Conservation (phyloP, 2,797 vertebrate genomes). For the Corythornis leucogaster region DNA sequence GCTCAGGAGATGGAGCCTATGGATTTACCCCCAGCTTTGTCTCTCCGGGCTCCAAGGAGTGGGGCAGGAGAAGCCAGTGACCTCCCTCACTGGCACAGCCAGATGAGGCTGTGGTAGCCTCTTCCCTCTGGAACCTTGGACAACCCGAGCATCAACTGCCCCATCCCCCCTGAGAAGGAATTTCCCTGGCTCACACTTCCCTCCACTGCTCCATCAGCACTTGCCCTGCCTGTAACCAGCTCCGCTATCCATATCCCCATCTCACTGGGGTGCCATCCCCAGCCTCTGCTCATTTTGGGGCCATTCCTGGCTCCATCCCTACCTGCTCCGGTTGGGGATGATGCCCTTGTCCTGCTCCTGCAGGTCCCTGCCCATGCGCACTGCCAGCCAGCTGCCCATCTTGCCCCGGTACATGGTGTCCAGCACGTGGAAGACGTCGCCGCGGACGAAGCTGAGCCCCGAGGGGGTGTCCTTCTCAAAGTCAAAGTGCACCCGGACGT, state of each 20-base stretch:
- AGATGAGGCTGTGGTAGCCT: not conserved
- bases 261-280: not conserved
- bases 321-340: conserved; percentile 92
- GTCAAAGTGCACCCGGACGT: conserved; percentile 95
- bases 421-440: conserved; percentile 93
- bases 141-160: not conserved
- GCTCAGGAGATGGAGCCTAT: not conserved
- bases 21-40: not conserved
- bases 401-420: conserved; percentile 91
- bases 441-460: conserved; percentile 88
- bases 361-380: conserved; percentile 91
- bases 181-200: not conserved
- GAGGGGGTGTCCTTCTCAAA: conserved; percentile 83
- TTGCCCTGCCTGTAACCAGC: not conserved
- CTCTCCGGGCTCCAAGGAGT: rapidly evolving
- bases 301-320: not conserved
- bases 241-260: not conserved
- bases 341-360: conserved; percentile 91
- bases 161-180: not conserved
- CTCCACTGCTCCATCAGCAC: not conserved
- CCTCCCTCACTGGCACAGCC: rapidly evolving
- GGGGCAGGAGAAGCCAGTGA: not conserved
- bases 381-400: conserved; percentile 89
- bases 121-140: not conserved
- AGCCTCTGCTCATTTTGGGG: not conserved